Conservation (phyloP, 2,113 vertebrate genomes). For the Ophthalmolycus amberensis region DNA sequence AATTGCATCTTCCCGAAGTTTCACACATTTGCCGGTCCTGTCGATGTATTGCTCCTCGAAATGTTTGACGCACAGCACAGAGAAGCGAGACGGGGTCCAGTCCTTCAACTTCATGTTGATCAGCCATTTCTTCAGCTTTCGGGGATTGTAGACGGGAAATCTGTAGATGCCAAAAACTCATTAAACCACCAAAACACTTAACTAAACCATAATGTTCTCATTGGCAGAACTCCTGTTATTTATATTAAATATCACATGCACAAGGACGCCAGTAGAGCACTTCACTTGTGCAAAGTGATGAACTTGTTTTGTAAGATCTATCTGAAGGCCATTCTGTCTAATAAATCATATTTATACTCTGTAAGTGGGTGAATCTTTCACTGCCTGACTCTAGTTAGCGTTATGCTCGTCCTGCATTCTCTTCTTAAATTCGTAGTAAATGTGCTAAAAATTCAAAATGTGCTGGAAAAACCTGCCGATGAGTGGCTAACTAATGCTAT, state of each 20-base stretch:
- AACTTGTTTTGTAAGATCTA: background rate
- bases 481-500: background rate
- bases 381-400: background rate
- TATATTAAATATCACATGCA: background rate
- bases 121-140: slow-evolving; percentile 76
- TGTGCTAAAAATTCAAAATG: too few species aligned
- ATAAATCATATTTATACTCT: background rate
- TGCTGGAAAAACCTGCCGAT: background rate
- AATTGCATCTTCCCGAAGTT: slow-evolving; percentile 66
- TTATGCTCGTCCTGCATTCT: background rate
- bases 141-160: slow-evolving; percentile 73
- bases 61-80: slow-evolving; percentile 73
- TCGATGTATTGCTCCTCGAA: slow-evolving; percentile 74
- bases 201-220: background rate
- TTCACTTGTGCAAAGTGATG: background rate
- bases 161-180: slow-evolving; percentile 24
- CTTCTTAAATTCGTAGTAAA: background rate
- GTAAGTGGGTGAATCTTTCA: background rate
- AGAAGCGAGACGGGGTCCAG: slow-evolving; percentile 75
- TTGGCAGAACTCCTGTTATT: background rate
- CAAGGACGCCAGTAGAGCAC: background rate
- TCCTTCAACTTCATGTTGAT: slow-evolving; percentile 74
- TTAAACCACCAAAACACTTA: background rate
- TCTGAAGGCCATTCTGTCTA: background rate
- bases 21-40: slow-evolving; percentile 64